phyloP scores from a whole-genome alignment of 1,140 invertebrate species.

The Halotydeus destructor region DNA sequence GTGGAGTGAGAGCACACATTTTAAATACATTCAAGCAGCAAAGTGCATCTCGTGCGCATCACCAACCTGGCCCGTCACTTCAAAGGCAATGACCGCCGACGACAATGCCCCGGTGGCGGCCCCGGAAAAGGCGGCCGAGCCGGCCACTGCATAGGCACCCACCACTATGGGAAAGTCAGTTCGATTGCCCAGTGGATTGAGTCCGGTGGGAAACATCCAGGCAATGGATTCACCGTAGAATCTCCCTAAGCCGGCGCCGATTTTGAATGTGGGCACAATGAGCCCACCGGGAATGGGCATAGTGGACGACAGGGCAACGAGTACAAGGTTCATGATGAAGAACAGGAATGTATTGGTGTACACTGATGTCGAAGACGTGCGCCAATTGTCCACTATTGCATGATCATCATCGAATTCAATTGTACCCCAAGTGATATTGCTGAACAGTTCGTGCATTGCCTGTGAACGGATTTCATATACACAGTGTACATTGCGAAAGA shows the following conservation, averaged over 20 bases:
- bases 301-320: constrained; percentile 68
- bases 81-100: constrained; percentile 91
- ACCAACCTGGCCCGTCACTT: constrained; percentile 95
- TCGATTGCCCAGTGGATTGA: constrained; percentile 51
- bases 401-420: constrained; percentile 55
- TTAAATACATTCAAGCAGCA: too few relatives aligned
- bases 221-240: constrained; percentile 70
- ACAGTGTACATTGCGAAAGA: neutral
- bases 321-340: constrained; percentile 47
- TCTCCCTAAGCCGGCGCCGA: constrained; percentile 74
- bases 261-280: constrained; percentile 72
- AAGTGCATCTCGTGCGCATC: too few relatives aligned
- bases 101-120: constrained; percentile 85
- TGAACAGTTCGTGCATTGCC: constrained; percentile 42
- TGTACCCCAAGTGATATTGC: constrained; percentile 83
- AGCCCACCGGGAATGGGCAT: constrained; percentile 34
- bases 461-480: neutral
- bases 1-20: too few relatives aligned
- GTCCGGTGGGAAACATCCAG: constrained; percentile 68
- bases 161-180: constrained; percentile 39
- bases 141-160: constrained; percentile 36
- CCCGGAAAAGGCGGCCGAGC: constrained; percentile 12
- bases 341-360: constrained; percentile 68
- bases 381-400: constrained; percentile 67
- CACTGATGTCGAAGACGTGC: constrained; percentile 53